These are phyloP conservation scores for Gnathonemus longibarbis DNA, from an alignment of 2,113 vertebrate species.

Conservation along the genomic window DNA sequence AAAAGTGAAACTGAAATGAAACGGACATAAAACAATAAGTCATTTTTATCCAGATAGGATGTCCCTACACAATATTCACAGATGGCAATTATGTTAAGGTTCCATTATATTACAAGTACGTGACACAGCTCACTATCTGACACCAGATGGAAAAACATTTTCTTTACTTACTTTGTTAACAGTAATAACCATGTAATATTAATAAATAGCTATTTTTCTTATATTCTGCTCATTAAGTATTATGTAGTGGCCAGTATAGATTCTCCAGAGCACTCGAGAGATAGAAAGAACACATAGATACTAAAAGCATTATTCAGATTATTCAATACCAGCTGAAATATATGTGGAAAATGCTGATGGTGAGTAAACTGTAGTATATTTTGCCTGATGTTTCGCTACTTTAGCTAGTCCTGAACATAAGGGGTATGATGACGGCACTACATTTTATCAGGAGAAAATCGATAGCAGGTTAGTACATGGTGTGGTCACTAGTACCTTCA, in stretches of 20 bases:
- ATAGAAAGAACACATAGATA: neutral
- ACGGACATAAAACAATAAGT: neutral
- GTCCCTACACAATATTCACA: neutral
- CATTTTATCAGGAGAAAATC: neutral
- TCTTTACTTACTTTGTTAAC: neutral
- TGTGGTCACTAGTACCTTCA: neutral
- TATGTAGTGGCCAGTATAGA: neutral
- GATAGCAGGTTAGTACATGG: neutral
- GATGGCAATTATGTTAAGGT: neutral
- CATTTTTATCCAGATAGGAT: neutral
- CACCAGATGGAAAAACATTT: neutral
- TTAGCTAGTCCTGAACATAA: neutral
- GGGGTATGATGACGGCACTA: neutral
- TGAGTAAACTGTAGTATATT: neutral
- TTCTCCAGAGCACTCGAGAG: neutral
- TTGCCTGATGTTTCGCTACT: neutral
- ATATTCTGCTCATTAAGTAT: neutral
- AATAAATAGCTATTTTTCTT: neutral
- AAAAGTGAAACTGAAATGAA: neutral
- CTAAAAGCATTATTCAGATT: neutral
- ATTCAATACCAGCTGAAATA: neutral
- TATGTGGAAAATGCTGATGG: neutral
- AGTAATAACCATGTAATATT: neutral
- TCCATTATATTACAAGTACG: neutral
- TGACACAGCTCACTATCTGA: neutral